A percentile compares a stretch with the other conserved stretches of the same genome.
Evolutionary conservation across 2,113 vertebrate genomes (phyloP).

Genomic region (Peromyscus polionotus): DNA sequence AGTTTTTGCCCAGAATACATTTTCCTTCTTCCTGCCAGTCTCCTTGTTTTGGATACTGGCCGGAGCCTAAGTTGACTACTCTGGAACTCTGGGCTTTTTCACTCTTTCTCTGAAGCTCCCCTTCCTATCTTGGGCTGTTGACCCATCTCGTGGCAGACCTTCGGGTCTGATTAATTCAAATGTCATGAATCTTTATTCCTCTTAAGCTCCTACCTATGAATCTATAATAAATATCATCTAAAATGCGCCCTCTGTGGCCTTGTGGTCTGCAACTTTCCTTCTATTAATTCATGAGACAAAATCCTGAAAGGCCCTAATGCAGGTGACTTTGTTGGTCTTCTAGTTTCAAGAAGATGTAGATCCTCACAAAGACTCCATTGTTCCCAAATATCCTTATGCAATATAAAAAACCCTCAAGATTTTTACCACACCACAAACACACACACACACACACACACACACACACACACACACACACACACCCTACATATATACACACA

Average conservation of each 20-base stretch:
- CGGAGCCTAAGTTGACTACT: background rate
- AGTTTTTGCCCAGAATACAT: background rate
- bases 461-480: background rate
- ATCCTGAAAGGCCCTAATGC: background rate
- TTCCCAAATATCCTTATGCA: background rate
- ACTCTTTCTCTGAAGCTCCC: background rate
- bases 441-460: background rate
- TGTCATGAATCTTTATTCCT: background rate
- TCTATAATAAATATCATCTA: background rate
- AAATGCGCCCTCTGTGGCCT: background rate
- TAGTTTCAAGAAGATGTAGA: too few relatives aligned
- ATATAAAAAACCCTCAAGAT: conserved; percentile 66
- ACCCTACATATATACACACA: background rate
- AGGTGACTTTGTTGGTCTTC: too few relatives aligned
- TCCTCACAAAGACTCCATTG: background rate
- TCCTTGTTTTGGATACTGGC: background rate
- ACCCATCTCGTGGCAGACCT: too few relatives aligned
- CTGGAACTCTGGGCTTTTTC: background rate
- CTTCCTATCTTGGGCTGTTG: background rate
- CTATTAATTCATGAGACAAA: background rate
- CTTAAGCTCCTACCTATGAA: too few relatives aligned
- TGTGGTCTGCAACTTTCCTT: background rate
- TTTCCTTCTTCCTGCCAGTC: background rate
- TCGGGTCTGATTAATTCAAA: too few relatives aligned
- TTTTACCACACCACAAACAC: conserved; percentile 15